A percentile compares a stretch with the other conserved stretches of the same genome.
Conservation (phyloP, 1,140 invertebrate species). For the Polyergus mexicanus region DNA sequence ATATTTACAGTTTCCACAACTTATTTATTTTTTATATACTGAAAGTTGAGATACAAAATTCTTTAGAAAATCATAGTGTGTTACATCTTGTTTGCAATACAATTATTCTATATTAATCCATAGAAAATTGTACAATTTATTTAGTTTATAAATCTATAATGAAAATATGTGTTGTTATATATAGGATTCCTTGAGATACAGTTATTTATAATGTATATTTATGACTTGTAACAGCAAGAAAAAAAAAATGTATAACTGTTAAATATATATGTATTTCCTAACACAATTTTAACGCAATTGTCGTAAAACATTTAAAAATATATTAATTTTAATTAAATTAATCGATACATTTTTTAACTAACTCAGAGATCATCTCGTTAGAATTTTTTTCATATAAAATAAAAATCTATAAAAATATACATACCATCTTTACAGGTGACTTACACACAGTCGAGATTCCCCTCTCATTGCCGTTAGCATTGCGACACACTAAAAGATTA, state of each 20-base stretch:
- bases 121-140: background rate
- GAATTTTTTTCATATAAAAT: background rate
- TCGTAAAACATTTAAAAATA: background rate
- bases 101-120: background rate
- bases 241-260: background rate
- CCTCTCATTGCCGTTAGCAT: background rate
- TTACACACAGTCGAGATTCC: background rate
- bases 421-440: conserved; percentile 50
- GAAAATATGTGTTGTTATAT: background rate
- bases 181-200: background rate
- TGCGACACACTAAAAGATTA: conserved; percentile 39
- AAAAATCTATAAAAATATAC: background rate
- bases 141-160: background rate
- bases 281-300: background rate
- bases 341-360: background rate
- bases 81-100: background rate
- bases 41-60: conserved; percentile 4
- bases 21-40: conserved; percentile 45
- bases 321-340: background rate
- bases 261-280: background rate
- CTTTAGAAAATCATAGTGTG: background rate
- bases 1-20: conserved; percentile 28
- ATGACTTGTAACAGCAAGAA: background rate
- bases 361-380: background rate
- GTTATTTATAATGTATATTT: background rate